phyloP scores from a whole-genome alignment of 2,888 invertebrate genomes.

The Ferdinandea cuprea region DNA sequence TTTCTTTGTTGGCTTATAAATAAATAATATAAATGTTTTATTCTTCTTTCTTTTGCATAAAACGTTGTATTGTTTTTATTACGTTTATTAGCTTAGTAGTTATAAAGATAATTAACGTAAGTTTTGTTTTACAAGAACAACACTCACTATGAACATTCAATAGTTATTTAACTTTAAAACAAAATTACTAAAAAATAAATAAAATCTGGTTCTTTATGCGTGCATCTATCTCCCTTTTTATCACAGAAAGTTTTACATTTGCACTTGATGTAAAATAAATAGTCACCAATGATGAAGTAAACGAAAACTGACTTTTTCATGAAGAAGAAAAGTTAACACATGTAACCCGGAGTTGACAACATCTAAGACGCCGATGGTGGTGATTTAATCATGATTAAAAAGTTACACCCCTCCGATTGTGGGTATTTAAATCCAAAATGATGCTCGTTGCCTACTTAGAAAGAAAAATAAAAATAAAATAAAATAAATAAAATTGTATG shows the following conservation, averaged over 20 bases:
- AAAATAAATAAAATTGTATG: slow-evolving; percentile 4
- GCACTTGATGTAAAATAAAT: slow-evolving; percentile 25
- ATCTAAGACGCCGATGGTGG: background rate
- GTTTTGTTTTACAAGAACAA: background rate
- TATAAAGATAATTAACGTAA: slow-evolving; percentile 3
- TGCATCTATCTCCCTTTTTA: slow-evolving; percentile 49
- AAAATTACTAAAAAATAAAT: slow-evolving; percentile 42
- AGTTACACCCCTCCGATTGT: background rate
- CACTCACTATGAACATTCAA: slow-evolving; percentile 11
- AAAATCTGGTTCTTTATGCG: slow-evolving; percentile 26
- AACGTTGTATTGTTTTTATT: slow-evolving; percentile 5
- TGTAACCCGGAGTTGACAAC: background rate
- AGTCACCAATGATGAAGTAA: slow-evolving; percentile 5
- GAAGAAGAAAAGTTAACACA: background rate
- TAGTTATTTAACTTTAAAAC: slow-evolving; percentile 13
- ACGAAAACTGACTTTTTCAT: slow-evolving; percentile 26
- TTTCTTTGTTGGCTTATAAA: too few relatives aligned
- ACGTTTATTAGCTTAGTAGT: slow-evolving; percentile 36
- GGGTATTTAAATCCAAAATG: slow-evolving; percentile 14
- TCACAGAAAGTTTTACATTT: slow-evolving; percentile 51
- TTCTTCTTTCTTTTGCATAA: background rate
- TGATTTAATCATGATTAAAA: background rate
- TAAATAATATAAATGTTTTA: background rate
- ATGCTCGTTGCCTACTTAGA: slow-evolving; percentile 21
- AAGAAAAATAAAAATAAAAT: slow-evolving; percentile 12